Evolutionary conservation across 2,797 vertebrate species (phyloP).

Genomic region (Amblyopsis hoosieri): DNA sequence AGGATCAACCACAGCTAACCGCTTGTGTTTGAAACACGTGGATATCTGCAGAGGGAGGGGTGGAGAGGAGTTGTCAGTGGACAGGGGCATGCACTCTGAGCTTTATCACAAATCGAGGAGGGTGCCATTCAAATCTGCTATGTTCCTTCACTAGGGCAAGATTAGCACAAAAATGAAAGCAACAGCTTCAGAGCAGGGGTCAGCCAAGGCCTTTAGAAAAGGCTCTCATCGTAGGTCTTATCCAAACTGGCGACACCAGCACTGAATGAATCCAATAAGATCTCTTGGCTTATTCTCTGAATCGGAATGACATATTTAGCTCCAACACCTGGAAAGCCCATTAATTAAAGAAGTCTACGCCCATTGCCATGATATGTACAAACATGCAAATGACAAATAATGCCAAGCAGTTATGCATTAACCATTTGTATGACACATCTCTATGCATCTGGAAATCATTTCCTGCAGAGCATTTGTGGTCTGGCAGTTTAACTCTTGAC

Average conservation of each 20-base stretch:
- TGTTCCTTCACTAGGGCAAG: neutral
- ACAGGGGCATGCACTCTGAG: too few relatives aligned
- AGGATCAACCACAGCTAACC: too few relatives aligned
- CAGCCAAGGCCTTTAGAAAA: slow-evolving; percentile 1
- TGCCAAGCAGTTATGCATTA: neutral
- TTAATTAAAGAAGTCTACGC: too few relatives aligned
- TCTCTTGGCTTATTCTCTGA: too few relatives aligned
- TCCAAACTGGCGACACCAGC: slow-evolving; percentile 11
- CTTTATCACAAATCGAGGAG: too few relatives aligned
- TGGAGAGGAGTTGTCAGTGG: too few relatives aligned
- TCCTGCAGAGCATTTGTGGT: slow-evolving; percentile 21
- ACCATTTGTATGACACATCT: slow-evolving; percentile 25
- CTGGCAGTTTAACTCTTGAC: neutral
- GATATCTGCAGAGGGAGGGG: too few relatives aligned
- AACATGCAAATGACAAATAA: too few relatives aligned
- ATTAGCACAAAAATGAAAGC: neutral
- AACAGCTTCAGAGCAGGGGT: slow-evolving; percentile 1
- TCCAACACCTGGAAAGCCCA: slow-evolving; percentile 6
- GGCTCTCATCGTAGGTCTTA: slow-evolving; percentile 17
- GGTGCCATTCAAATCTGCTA: too few relatives aligned
- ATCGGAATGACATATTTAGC: neutral
- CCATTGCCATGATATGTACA: too few relatives aligned
- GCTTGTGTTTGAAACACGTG: too few relatives aligned
- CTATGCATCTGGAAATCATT: slow-evolving; percentile 47
- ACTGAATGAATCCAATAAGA: slow-evolving; percentile 5